Evolutionary conservation across 2,888 invertebrate species (phyloP), one percentile per base, ranked within the genome.

Genomic region (Nasonia oneida): DNA sequence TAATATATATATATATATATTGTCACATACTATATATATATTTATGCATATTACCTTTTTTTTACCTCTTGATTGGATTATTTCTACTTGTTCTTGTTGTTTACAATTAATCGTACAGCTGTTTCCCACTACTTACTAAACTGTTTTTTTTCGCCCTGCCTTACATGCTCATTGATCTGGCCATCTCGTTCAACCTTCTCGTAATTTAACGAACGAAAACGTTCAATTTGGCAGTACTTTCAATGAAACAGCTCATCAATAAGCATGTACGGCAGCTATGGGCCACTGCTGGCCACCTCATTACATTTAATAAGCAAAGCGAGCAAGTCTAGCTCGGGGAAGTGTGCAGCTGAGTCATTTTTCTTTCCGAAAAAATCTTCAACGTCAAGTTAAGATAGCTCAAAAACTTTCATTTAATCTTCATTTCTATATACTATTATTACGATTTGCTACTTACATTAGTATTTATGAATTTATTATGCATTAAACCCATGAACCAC

Each of bases 81-180:
- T 77, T 10, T 57, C 33, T 80, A 42, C 70, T 71, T 84, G 67
- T 84, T 81, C 77, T 75, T 84, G 47, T 81, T 78, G 71, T 42
- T 87, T 90, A 86, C 61, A 57, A 64, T 84, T 90, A 89, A 91
- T 91, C 90, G 90, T 90, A 88, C 89, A 90, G 91, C 90, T 91
- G 91, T 90, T 89, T 89, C 76, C 89, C 86, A 89, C 90, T 90
- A 91, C 91, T 91, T 90, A 91, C 91, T 91, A 91, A 91, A 92
- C 90, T 91, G 89, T 88, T 84, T 83, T 78, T 29, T 79, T 29
- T 79, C 73, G 42, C 71, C 71, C 33, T n/a, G 6, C 89, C 87
- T 87, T 90, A 89, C 89, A 89, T 91, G 89, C 89, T 89, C 90
- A 90, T 90, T 90, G 91, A 91, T 92, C 89, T 39, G 37, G 15